Conservation (phyloP, 2,113 vertebrate genomes). For the Felis catus region DNA sequence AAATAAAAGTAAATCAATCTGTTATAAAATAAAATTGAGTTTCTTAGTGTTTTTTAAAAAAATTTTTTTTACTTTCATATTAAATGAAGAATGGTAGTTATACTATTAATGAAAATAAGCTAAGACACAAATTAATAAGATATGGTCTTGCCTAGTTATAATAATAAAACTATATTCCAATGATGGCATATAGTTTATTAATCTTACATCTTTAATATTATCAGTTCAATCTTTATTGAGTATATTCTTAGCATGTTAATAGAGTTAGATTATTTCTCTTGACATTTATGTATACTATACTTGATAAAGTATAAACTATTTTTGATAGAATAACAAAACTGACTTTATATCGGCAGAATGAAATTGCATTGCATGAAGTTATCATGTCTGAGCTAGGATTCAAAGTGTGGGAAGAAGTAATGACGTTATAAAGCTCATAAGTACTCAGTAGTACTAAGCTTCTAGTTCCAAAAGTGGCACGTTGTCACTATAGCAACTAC, state of each 20-base stretch:
- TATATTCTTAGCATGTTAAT: neutral
- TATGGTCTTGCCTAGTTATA: neutral
- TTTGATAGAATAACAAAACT: conserved; percentile 35
- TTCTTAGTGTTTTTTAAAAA: neutral
- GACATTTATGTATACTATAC: neutral
- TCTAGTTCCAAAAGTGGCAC: conserved; percentile 68
- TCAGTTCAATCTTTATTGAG: neutral
- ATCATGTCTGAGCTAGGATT: conserved; percentile 46
- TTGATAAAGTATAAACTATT: conserved; percentile 43
- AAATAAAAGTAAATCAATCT: conserved; percentile 43
- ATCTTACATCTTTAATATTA: conserved; percentile 23
- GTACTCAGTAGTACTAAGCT: conserved; percentile 66
- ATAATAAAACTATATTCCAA: conserved; percentile 6
- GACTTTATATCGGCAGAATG: conserved; percentile 37
- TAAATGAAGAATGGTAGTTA: neutral
- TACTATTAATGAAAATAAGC: neutral
- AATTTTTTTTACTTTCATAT: neutral
- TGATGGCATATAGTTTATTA: neutral
- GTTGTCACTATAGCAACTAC: conserved; percentile 70
- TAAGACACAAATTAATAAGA: conserved; percentile 20
- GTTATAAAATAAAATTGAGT: conserved; percentile 37
- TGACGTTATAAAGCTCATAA: conserved; percentile 50
- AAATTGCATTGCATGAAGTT: conserved; percentile 59
- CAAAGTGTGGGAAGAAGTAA: conserved; percentile 62
- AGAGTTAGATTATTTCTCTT: conserved; percentile 57